Evolutionary conservation across 1,140 invertebrate species (phyloP).

Genomic region (Calycopis cecrops): DNA sequence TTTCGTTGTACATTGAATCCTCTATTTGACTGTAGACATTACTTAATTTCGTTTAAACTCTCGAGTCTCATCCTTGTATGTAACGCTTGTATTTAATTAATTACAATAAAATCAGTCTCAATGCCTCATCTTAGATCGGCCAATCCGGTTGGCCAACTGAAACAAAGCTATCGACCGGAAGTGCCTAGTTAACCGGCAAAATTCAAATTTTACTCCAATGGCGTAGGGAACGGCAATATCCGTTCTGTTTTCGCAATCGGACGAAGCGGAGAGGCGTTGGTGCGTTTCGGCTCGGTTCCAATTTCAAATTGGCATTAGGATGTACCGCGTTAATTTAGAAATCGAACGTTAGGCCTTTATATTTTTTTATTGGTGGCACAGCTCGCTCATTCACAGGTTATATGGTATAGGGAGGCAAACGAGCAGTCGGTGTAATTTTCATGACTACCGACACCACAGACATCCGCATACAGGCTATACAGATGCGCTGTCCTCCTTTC

Average conservation of each 20-base stretch:
- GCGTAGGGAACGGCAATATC: slow-evolving; percentile 61
- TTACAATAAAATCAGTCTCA: slow-evolving; percentile 2
- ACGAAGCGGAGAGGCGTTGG: slow-evolving; percentile 41
- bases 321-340: slow-evolving; percentile 35
- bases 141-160: slow-evolving; percentile 47
- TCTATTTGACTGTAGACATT: too few relatives aligned
- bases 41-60: too few relatives aligned
- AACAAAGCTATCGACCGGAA: slow-evolving; percentile 60
- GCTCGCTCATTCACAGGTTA: too few relatives aligned
- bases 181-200: slow-evolving; percentile 63
- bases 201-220: slow-evolving; percentile 67
- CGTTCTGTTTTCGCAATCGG: slow-evolving; percentile 68
- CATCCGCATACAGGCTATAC: too few relatives aligned
- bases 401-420: too few relatives aligned
- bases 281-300: slow-evolving; percentile 48
- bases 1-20: too few relatives aligned
- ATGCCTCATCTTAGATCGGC: slow-evolving; percentile 25
- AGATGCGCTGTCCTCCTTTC: too few relatives aligned
- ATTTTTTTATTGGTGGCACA: too few relatives aligned
- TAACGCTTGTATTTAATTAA: neutral
- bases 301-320: slow-evolving; percentile 44
- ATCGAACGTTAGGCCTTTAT: neutral
- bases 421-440: too few relatives aligned
- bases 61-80: too few relatives aligned
- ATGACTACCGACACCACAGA: too few relatives aligned